A percentile compares a stretch with the other conserved stretches of the same genome.
Evolutionary conservation across 2,888 invertebrate genomes (phyloP).

Genomic region (Elysia crispata): DNA sequence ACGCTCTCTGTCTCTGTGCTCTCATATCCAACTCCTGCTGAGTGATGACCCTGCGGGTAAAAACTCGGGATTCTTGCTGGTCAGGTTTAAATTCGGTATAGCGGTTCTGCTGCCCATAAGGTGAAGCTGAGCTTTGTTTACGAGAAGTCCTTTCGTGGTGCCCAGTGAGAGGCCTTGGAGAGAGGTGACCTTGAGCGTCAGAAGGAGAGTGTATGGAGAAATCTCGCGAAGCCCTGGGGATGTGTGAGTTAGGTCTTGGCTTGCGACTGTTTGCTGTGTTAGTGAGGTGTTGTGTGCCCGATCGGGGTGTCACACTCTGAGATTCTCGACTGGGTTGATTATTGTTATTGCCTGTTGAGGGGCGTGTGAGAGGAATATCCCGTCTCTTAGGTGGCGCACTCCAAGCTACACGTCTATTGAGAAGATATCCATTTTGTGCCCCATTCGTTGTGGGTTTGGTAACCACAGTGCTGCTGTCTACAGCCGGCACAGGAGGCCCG

Average conservation of each 20-base stretch:
- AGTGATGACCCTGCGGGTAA: too few species aligned
- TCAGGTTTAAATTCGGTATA: too few species aligned
- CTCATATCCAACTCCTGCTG: neutral
- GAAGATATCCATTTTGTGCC: neutral
- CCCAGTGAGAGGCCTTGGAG: neutral
- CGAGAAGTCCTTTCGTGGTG: too few species aligned
- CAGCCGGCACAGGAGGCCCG: neutral
- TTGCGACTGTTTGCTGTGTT: neutral
- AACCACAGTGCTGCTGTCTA: neutral
- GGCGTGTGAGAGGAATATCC: slow-evolving; percentile 4
- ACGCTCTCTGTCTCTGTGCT: neutral
- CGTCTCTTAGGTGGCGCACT: slow-evolving; percentile 41
- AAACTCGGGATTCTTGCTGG: too few species aligned
- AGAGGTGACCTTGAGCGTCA: neutral
- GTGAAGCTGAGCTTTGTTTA: too few species aligned
- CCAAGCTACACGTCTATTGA: slow-evolving; percentile 43
- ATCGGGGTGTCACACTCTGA: slow-evolving; percentile 2
- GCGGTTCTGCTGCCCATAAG: neutral
- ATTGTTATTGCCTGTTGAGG: neutral
- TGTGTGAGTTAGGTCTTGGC: neutral
- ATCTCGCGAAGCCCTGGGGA: neutral
- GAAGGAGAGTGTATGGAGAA: neutral
- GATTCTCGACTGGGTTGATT: neutral
- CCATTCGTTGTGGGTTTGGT: too few species aligned
- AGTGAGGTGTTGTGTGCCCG: neutral